Evolutionary conservation across 2,113 vertebrate species (phyloP).

Genomic region (Anarhynchus alexandrinus): DNA sequence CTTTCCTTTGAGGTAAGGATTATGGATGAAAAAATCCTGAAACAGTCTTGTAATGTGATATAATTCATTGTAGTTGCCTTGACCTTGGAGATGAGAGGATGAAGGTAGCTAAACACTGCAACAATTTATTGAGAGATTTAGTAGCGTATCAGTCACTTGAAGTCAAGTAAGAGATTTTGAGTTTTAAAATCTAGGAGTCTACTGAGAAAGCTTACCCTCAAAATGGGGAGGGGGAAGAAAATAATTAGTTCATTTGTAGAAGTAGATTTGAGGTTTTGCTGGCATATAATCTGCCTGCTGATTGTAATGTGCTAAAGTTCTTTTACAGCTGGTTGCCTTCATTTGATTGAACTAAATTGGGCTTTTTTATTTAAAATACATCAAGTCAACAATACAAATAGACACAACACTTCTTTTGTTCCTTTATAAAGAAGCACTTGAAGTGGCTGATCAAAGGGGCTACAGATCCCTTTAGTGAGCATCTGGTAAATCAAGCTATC

Average conservation of each 20-base stretch:
- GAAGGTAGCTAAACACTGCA: background rate
- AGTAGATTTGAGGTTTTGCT: background rate
- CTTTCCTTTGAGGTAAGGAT: background rate
- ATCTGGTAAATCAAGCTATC: background rate
- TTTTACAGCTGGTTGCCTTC: background rate
- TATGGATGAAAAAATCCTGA: background rate
- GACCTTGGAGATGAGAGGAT: background rate
- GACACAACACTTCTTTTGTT: background rate
- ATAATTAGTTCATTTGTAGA: background rate
- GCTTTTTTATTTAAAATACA: background rate
- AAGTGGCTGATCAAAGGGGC: background rate
- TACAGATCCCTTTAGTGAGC: background rate
- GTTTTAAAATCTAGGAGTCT: background rate
- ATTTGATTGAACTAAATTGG: background rate
- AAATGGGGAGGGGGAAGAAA: background rate
- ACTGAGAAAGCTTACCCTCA: background rate
- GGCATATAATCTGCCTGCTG: background rate
- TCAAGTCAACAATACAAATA: conserved; percentile 1
- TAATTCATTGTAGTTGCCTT: background rate
- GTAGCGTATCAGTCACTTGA: background rate
- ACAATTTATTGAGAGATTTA: background rate
- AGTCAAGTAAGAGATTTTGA: background rate
- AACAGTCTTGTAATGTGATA: background rate
- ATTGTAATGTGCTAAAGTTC: background rate
- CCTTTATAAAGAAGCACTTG: conserved; percentile 8